A percentile compares a stretch with the other conserved stretches of the same genome.
These are phyloP conservation scores for Zonitis immaculata DNA, from an alignment of 2,888 invertebrate genomes.

Conservation along the genomic window DNA sequence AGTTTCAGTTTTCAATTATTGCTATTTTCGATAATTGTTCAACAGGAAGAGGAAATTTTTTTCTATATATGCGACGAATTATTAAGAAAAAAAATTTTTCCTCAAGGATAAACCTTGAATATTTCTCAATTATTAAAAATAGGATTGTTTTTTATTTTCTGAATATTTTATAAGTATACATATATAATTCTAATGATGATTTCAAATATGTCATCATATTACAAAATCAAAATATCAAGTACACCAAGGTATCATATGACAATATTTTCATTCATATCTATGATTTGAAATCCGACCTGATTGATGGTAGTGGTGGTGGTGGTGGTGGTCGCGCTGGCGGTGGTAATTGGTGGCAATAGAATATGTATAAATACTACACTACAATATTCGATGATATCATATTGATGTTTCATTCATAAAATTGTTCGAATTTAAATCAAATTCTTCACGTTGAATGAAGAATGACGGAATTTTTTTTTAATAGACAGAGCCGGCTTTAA, in stretches of 20 bases:
- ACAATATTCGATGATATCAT: background rate
- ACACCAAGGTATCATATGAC: conserved; percentile 26
- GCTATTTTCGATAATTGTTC: background rate
- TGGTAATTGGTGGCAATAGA: too few relatives aligned
- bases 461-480: too few relatives aligned
- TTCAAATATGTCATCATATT: background rate
- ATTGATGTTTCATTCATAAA: conserved; percentile 3
- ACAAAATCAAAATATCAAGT: conserved; percentile 28
- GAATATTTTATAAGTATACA: too few relatives aligned
- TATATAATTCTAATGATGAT: background rate
- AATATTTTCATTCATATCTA: conserved; percentile 21
- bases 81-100: too few relatives aligned
- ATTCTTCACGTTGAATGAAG: too few relatives aligned
- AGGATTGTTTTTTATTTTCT: too few relatives aligned
- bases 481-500: too few relatives aligned
- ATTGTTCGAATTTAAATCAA: background rate
- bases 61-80: too few relatives aligned
- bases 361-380: background rate
- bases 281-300: conserved; percentile 20
- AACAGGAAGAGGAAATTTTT: background rate
- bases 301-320: background rate
- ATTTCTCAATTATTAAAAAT: too few relatives aligned
- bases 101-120: too few relatives aligned
- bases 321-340: background rate
- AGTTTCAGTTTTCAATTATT: background rate